Evolutionary conservation across 2,888 invertebrate genomes (phyloP).

Genomic region (Acronicta psi): DNA sequence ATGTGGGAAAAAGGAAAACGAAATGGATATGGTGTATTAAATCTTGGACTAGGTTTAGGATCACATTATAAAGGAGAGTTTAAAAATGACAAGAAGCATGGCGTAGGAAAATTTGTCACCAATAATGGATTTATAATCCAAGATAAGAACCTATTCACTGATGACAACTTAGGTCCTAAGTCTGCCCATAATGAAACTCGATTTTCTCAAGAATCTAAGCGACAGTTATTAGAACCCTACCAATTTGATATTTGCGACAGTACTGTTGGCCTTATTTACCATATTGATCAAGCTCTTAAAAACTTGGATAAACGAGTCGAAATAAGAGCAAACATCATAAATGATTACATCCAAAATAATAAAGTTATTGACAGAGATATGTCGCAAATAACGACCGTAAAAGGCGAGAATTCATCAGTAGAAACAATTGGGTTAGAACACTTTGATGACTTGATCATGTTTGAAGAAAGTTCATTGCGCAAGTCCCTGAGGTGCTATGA

Average conservation of each 20-base stretch:
- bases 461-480: slow-evolving; percentile 82
- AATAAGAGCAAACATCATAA: slow-evolving; percentile 67
- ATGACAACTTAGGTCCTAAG: slow-evolving; percentile 81
- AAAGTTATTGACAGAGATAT: slow-evolving; percentile 52
- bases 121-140: slow-evolving; percentile 87
- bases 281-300: slow-evolving; percentile 76
- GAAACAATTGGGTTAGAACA: slow-evolving; percentile 31
- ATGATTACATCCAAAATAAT: slow-evolving; percentile 74
- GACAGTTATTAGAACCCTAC: slow-evolving; percentile 58
- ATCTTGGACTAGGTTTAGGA: slow-evolving; percentile 87
- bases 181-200: slow-evolving; percentile 49
- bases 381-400: slow-evolving; percentile 25
- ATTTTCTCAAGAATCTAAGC: slow-evolving; percentile 49
- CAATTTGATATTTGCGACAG: slow-evolving; percentile 75
- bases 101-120: slow-evolving; percentile 86
- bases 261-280: slow-evolving; percentile 80
- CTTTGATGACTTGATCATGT: slow-evolving; percentile 67
- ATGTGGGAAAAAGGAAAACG: slow-evolving; percentile 88
- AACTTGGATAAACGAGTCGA: slow-evolving; percentile 74
- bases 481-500: slow-evolving; percentile 84
- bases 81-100: slow-evolving; percentile 88
- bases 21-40: slow-evolving; percentile 83
- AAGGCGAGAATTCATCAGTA: slow-evolving; percentile 39
- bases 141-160: slow-evolving; percentile 83
- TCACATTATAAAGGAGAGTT: slow-evolving; percentile 88